Percentiles rank a stretch among this genome's conserved stretches.
Conservation (phyloP, 2,888 invertebrate genomes). For the Lasioglossum malachurum region DNA sequence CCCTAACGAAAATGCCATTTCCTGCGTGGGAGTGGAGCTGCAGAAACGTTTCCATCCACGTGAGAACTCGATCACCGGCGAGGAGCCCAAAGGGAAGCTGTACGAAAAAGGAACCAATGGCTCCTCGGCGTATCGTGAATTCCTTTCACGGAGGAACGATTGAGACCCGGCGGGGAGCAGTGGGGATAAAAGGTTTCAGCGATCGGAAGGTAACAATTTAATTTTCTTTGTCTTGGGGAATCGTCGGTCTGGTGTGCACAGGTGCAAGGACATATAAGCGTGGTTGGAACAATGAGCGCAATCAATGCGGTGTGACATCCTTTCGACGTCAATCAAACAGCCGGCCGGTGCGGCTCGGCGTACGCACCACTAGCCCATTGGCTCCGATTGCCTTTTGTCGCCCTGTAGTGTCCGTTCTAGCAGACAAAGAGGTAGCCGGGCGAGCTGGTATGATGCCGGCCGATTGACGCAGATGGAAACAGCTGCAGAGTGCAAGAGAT, state of each 20-base stretch:
- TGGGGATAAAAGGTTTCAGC: slow-evolving; percentile 32
- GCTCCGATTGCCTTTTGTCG: slow-evolving; percentile 82
- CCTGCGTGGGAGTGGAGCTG: not conserved
- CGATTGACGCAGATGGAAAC: slow-evolving; percentile 42
- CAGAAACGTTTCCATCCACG: not conserved
- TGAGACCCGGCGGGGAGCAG: not conserved
- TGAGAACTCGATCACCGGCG: slow-evolving; percentile 1
- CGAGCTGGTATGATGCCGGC: slow-evolving; percentile 32
- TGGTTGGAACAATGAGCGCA: slow-evolving; percentile 81
- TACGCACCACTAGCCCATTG: slow-evolving; percentile 81
- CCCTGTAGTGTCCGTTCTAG: slow-evolving; percentile 67
- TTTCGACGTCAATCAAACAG: slow-evolving; percentile 82
- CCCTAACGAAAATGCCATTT: not conserved
- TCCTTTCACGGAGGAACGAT: slow-evolving; percentile 29
- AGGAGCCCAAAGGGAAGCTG: not conserved
- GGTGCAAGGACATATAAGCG: slow-evolving; percentile 73
- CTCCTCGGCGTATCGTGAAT: slow-evolving; percentile 26
- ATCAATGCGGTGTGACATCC: slow-evolving; percentile 80
- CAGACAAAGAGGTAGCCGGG: slow-evolving; percentile 44
- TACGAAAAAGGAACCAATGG: not conserved
- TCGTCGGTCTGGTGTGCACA: slow-evolving; percentile 46
- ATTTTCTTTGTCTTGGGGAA: slow-evolving; percentile 41
- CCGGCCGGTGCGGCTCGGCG: slow-evolving; percentile 57
- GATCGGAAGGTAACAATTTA: slow-evolving; percentile 47
- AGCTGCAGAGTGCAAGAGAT: slow-evolving; percentile 1